Conservation (phyloP, 2,888 invertebrate species). For the Chymomyza fuscimana region DNA sequence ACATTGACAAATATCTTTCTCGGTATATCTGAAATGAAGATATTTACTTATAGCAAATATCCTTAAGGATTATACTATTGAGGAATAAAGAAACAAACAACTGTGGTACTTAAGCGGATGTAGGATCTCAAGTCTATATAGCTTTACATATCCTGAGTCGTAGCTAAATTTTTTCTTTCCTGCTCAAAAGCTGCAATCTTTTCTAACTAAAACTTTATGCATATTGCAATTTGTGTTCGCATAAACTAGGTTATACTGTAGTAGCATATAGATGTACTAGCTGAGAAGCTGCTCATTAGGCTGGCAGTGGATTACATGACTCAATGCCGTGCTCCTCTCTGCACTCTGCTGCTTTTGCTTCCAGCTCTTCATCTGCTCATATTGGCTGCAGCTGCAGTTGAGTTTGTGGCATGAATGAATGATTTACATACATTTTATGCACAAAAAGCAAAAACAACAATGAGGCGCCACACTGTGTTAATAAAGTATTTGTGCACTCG, state of each 20-base stretch:
- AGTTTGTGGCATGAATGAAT: slow-evolving; percentile 28
- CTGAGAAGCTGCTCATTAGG: slow-evolving; percentile 48
- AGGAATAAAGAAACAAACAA: too few relatives aligned
- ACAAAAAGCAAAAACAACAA: slow-evolving; percentile 10
- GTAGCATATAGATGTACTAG: not conserved
- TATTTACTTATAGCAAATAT: too few relatives aligned
- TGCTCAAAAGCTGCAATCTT: too few relatives aligned
- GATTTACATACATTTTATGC: slow-evolving; percentile 48
- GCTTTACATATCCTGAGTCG: too few relatives aligned
- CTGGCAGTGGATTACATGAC: not conserved
- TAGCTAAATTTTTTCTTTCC: too few relatives aligned
- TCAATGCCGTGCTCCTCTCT: not conserved
- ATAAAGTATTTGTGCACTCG: slow-evolving; percentile 70
- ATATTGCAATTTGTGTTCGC: not conserved
- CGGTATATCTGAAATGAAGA: too few relatives aligned
- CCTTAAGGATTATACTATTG: too few relatives aligned
- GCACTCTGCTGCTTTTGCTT: not conserved
- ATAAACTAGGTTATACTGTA: not conserved
- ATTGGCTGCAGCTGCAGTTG: not conserved
- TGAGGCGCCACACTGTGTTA: slow-evolving; percentile 59
- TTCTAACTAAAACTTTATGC: not conserved
- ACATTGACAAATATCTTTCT: too few relatives aligned
- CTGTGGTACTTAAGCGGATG: too few relatives aligned
- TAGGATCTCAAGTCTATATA: too few relatives aligned
- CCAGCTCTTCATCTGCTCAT: not conserved